Evolutionary conservation across 92 coral and sea anemone species (phyloP).

Genomic region (Galaxea fascicularis): DNA sequence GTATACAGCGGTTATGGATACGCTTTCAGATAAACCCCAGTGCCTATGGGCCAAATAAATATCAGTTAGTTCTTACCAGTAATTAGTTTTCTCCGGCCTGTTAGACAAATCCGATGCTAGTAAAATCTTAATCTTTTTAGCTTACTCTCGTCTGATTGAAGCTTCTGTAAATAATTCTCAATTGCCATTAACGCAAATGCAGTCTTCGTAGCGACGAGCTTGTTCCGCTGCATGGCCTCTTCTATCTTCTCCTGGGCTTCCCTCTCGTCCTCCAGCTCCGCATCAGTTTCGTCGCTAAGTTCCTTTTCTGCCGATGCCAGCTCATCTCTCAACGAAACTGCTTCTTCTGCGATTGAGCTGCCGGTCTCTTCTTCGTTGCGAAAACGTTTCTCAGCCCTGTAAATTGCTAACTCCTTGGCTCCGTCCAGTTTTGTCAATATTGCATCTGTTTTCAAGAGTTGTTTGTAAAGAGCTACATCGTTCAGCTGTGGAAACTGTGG

Average conservation of each 20-base stretch:
- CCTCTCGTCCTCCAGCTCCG: slow-evolving; percentile 79
- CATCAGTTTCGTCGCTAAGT: slow-evolving; percentile 66
- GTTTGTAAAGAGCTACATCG: slow-evolving; percentile 47
- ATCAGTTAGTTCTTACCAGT: too few relatives aligned
- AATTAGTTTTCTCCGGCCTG: too few relatives aligned
- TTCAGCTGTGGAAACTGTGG: slow-evolving; percentile 56
- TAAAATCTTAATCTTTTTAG: slow-evolving; percentile 38
- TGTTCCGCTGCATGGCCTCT: slow-evolving; percentile 76
- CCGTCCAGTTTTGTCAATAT: slow-evolving; percentile 84
- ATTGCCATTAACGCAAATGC: slow-evolving; percentile 72
- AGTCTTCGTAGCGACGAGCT: slow-evolving; percentile 60
- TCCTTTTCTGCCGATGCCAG: slow-evolving; percentile 76
- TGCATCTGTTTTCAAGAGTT: slow-evolving; percentile 63
- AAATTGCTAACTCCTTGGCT: slow-evolving; percentile 76
- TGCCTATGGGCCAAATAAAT: too few relatives aligned
- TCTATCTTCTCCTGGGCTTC: slow-evolving; percentile 74
- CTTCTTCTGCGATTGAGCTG: slow-evolving; percentile 65
- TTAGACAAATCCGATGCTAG: neutral
- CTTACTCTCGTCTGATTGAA: slow-evolving; percentile 72
- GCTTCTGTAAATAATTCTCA: slow-evolving; percentile 67
- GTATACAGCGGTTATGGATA: too few relatives aligned
- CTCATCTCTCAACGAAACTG: slow-evolving; percentile 62
- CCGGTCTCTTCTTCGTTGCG: slow-evolving; percentile 60
- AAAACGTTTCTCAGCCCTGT: slow-evolving; percentile 68
- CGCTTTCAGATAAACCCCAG: too few relatives aligned